Evolutionary conservation across 2,888 invertebrate genomes (phyloP).

Genomic region (Ophonus ardosiacus): DNA sequence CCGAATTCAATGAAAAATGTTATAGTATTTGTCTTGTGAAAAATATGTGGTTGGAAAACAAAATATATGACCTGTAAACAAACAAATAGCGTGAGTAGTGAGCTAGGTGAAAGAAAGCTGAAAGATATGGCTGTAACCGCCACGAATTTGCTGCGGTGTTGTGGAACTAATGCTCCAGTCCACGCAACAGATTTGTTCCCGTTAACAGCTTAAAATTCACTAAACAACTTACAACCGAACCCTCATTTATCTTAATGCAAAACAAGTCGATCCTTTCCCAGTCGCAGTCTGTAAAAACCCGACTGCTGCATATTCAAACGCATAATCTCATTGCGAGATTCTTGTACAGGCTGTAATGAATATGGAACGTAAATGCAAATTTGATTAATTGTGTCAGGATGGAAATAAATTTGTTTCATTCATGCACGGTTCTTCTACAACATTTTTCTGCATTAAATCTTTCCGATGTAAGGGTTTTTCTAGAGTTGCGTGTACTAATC

Average conservation of each 20-base stretch:
- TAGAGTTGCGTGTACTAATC: background rate
- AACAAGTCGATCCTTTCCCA: slow-evolving; percentile 20
- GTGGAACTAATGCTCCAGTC: slow-evolving; percentile 38
- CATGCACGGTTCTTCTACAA: background rate
- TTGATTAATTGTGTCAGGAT: slow-evolving; percentile 24
- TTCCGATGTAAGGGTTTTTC: background rate
- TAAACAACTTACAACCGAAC: slow-evolving; percentile 47
- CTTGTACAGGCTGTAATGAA: slow-evolving; percentile 8
- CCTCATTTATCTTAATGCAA: slow-evolving; percentile 45
- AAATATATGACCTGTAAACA: background rate
- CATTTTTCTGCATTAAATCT: background rate
- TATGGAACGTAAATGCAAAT: slow-evolving; percentile 45
- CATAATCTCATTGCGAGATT: slow-evolving; percentile 14
- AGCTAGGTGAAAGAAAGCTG: background rate
- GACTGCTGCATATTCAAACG: slow-evolving; percentile 37
- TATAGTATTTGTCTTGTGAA: background rate
- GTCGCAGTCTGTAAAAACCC: slow-evolving; percentile 3
- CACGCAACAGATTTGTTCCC: slow-evolving; percentile 56
- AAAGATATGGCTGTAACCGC: background rate
- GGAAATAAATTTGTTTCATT: slow-evolving; percentile 30
- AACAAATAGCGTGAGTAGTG: background rate
- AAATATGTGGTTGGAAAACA: background rate
- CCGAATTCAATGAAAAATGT: background rate
- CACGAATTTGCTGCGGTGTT: background rate
- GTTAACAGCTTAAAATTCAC: slow-evolving; percentile 58